Conservation (phyloP, 2,888 invertebrate genomes). For the Agrochola circellaris region DNA sequence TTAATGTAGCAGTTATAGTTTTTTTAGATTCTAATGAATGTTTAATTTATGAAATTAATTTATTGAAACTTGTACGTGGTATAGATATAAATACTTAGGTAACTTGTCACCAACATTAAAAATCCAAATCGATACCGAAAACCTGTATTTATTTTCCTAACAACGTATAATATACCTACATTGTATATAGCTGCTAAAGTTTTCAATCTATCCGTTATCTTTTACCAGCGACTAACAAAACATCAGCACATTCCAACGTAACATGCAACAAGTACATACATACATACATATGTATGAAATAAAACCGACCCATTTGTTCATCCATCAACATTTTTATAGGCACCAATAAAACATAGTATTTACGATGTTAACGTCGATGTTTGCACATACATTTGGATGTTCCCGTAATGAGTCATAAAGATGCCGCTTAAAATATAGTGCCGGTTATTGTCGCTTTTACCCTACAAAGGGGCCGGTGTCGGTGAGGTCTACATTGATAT, state of each 20-base stretch:
- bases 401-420: constrained; percentile 81
- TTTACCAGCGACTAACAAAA: constrained; percentile 1
- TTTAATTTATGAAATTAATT: background rate
- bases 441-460: constrained; percentile 73
- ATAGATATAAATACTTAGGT: background rate
- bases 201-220: constrained; percentile 18
- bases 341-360: constrained; percentile 79
- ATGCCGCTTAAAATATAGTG: constrained; percentile 69
- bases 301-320: constrained; percentile 68
- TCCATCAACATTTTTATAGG: constrained; percentile 77
- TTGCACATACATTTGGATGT: constrained; percentile 77
- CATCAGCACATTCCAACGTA: constrained; percentile 36
- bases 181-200: background rate
- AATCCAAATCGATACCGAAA: background rate
- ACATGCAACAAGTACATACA: constrained; percentile 34
- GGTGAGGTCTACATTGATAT: constrained; percentile 25
- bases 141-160: background rate
- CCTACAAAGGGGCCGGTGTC: constrained; percentile 60
- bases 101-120: background rate
- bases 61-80: background rate
- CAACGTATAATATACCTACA: background rate
- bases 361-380: constrained; percentile 75
- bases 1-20: background rate
- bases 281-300: constrained; percentile 56
- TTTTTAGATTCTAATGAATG: background rate